A percentile compares a stretch with the other conserved stretches of the same genome.
Conservation (phyloP, 2,888 invertebrate genomes). For the Acronicta aceris region DNA sequence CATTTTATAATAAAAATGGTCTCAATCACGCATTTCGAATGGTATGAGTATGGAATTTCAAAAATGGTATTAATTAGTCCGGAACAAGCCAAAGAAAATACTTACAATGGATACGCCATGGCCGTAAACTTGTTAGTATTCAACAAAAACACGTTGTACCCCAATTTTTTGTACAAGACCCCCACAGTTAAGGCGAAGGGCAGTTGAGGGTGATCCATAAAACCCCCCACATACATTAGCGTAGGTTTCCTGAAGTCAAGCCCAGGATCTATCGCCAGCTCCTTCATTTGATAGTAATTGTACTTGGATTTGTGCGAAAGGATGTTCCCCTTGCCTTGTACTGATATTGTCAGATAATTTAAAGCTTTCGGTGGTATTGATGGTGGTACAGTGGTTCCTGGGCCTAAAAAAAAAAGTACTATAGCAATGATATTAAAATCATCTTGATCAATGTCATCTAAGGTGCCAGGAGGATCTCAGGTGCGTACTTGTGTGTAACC, state of each 20-base stretch:
- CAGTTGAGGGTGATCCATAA: conserved; percentile 69
- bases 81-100: conserved; percentile 18
- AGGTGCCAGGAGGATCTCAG: no score
- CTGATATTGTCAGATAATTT: conserved; percentile 62
- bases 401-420: no score
- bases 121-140: conserved; percentile 72
- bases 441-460: no score
- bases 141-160: conserved; percentile 71
- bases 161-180: conserved; percentile 63
- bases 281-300: conserved; percentile 70
- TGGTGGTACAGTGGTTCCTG: conserved; percentile 65
- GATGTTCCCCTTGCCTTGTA: conserved; percentile 56
- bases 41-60: no score
- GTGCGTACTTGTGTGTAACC: no score
- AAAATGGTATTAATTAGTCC: no score
- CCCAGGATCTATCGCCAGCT: conserved; percentile 62
- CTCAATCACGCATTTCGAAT: no score
- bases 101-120: conserved; percentile 75
- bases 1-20: no score
- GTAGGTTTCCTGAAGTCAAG: conserved; percentile 71
- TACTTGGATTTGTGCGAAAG: conserved; percentile 60
- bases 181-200: conserved; percentile 58
- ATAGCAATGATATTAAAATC: no score
- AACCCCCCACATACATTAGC: conserved; percentile 74
- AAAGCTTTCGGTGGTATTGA: conserved; percentile 69